Evolutionary conservation across 1,140 invertebrate species (phyloP).

Genomic region (Pachypeltis micranthus): DNA sequence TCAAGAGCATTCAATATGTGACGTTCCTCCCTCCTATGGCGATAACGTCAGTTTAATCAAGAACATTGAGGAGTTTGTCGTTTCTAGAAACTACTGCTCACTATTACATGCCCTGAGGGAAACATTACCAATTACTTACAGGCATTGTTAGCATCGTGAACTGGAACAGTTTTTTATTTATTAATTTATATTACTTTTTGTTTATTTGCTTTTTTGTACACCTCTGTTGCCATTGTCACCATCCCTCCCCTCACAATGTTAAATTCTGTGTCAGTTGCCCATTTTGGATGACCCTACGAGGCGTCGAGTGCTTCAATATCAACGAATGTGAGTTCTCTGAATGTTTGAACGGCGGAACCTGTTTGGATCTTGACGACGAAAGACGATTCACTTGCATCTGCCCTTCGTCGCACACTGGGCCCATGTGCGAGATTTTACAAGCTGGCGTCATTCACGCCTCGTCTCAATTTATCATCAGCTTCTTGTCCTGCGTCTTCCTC

Average conservation of each 20-base stretch:
- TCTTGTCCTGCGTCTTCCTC: constrained; percentile 60
- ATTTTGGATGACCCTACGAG: constrained; percentile 48
- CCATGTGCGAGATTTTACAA: constrained; percentile 59
- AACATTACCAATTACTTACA: no score
- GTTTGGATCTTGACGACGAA: constrained; percentile 53
- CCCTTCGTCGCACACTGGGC: constrained; percentile 58
- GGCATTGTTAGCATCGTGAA: no score
- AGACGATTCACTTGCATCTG: constrained; percentile 63
- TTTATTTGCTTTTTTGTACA: not conserved
- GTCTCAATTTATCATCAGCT: constrained; percentile 69
- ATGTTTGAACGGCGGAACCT: constrained; percentile 60
- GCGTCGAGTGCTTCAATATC: constrained; percentile 55
- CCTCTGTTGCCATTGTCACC: not conserved
- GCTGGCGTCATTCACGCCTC: constrained; percentile 65
- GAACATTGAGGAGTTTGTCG: no score
- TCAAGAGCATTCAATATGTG: no score
- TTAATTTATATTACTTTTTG: constrained; percentile 9
- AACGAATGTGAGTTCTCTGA: constrained; percentile 59
- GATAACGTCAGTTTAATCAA: no score
- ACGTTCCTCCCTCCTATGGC: no score
- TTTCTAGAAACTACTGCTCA: no score
- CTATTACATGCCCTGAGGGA: no score
- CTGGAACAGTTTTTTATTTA: constrained; percentile 2
- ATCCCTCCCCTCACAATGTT: not conserved
- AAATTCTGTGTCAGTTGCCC: constrained; percentile 46